These are phyloP conservation scores for Corydoras maculifer DNA, from an alignment of 2,113 vertebrate genomes.

Conservation along the genomic window DNA sequence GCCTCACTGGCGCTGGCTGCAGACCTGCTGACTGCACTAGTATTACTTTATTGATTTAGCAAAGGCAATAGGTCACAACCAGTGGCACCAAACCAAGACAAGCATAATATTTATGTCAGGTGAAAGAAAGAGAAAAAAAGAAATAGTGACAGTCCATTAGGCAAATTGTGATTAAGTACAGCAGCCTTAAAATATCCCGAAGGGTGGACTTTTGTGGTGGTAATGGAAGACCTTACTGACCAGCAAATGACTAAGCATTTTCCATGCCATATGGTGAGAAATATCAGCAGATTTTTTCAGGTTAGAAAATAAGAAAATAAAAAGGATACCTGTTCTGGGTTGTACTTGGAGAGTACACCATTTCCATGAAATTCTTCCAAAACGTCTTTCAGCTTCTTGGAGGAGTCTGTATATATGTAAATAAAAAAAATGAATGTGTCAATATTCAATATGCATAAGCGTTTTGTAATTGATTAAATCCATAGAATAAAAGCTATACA, in stretches of 20 bases:
- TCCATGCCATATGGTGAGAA: conserved; percentile 33
- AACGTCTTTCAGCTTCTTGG: conserved; percentile 90
- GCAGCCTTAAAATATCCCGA: conserved; percentile 27
- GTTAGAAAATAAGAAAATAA: background rate
- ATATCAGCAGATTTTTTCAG: conserved; percentile 1
- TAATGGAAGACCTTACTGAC: conserved; percentile 10
- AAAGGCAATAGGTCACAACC: conserved; percentile 26
- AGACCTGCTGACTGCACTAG: conserved; percentile 26
- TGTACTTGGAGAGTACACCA: conserved; percentile 78
- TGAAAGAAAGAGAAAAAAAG: conserved; percentile 15
- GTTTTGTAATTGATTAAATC: too few species aligned
- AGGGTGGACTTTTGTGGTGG: conserved; percentile 26
- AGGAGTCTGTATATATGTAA: conserved; percentile 72
- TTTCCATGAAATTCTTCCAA: conserved; percentile 83
- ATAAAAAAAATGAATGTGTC: background rate
- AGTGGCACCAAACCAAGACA: conserved; percentile 41
- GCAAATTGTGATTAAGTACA: conserved; percentile 33
- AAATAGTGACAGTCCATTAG: conserved; percentile 36
- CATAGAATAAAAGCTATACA: too few species aligned
- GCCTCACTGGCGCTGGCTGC: conserved; percentile 20
- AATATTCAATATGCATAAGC: background rate
- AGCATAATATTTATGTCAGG: conserved; percentile 46
- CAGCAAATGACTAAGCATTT: conserved; percentile 39
- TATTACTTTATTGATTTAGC: conserved; percentile 35
- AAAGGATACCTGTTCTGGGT: conserved; percentile 77